A percentile compares a stretch with the other conserved stretches of the same genome.
phyloP scores from a whole-genome alignment of 2,797 vertebrate genomes.

The Enteromius unitaeniatus region DNA sequence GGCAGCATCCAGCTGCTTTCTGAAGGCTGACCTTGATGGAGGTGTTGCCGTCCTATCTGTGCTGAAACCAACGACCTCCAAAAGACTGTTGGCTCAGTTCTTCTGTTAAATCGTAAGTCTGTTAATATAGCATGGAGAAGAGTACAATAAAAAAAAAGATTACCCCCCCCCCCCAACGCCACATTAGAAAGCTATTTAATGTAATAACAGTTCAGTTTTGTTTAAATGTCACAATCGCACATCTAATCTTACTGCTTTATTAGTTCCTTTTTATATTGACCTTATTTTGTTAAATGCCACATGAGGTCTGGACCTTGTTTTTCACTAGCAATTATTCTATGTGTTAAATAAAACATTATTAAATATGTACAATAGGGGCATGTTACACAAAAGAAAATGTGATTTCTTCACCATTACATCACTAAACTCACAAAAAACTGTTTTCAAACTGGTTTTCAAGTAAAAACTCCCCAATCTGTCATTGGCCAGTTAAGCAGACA shows the following conservation, averaged over 20 bases:
- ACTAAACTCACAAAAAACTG: background rate
- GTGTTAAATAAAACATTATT: background rate
- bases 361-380: background rate
- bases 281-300: conserved; percentile 23
- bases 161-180: conserved; percentile 3
- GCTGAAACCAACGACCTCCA: conserved; percentile 27
- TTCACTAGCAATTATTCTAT: conserved; percentile 2
- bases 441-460: background rate
- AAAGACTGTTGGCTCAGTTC: conserved; percentile 10
- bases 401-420: background rate
- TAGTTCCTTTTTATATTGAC: conserved; percentile 27
- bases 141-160: conserved; percentile 46
- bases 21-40: conserved; percentile 81
- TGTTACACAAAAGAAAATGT: background rate
- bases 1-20: conserved; percentile 75
- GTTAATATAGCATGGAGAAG: conserved; percentile 38
- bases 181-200: conserved; percentile 4
- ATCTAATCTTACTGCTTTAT: conserved; percentile 14
- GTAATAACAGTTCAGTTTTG: background rate
- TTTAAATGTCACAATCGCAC: conserved; percentile 30
- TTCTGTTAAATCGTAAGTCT: conserved; percentile 16
- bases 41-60: conserved; percentile 49
- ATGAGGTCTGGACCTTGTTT: background rate
- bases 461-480: background rate
- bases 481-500: background rate